A percentile compares a stretch with the other conserved stretches of the same genome.
Evolutionary conservation across 2,888 invertebrate genomes (phyloP).

Genomic region (Sinhomidia bicolor): DNA sequence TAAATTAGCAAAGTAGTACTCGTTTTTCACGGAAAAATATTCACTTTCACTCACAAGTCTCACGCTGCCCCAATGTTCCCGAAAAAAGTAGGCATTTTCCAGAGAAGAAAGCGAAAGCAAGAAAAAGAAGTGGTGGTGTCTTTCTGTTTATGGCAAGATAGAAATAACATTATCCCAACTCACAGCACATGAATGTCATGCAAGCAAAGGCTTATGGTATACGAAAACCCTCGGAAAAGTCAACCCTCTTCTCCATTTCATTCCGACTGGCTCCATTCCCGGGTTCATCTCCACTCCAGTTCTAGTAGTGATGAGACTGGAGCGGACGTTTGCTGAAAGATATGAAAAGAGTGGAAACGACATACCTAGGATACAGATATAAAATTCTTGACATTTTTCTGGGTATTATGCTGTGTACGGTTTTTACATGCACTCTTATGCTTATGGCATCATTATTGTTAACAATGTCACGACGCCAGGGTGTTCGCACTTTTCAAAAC

Average conservation of each 20-base stretch:
- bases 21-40: no score
- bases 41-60: slow-evolving; percentile 32
- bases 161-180: slow-evolving; percentile 20
- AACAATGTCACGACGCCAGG: background rate
- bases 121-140: background rate
- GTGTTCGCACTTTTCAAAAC: background rate
- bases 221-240: slow-evolving; percentile 46
- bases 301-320: slow-evolving; percentile 52
- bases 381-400: background rate
- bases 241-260: slow-evolving; percentile 60
- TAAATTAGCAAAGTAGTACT: no score
- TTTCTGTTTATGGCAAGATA: background rate
- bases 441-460: background rate
- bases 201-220: slow-evolving; percentile 32
- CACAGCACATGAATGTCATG: slow-evolving; percentile 54
- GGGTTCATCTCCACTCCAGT: slow-evolving; percentile 54
- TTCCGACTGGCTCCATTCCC: slow-evolving; percentile 43
- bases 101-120: slow-evolving; percentile 4
- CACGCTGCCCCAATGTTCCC: slow-evolving; percentile 22
- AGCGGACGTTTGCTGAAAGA: slow-evolving; percentile 9
- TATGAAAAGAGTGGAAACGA: background rate
- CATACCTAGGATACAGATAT: background rate
- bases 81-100: background rate
- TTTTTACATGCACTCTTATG: background rate
- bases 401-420: background rate